Percentiles rank a stretch among this genome's conserved stretches.
phyloP scores from a whole-genome alignment of 2,797 vertebrate genomes.

The Anguilla marmorata region DNA sequence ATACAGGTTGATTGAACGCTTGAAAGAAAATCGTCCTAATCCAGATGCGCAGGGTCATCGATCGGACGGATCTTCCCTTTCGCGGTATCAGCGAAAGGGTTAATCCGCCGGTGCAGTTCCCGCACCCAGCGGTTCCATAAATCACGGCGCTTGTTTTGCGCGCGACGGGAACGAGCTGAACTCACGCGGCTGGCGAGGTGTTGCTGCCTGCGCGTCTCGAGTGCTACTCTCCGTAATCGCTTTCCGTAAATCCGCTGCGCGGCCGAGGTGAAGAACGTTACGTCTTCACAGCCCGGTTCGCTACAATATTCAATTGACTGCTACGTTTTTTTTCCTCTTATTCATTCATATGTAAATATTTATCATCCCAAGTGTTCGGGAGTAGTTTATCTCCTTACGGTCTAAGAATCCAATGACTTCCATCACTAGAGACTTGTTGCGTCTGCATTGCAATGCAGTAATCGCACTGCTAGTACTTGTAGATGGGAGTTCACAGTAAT shows the following conservation, averaged over 20 bases:
- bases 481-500: no score
- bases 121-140: background rate
- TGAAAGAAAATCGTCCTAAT: no score
- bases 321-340: constrained; percentile 19
- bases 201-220: background rate
- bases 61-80: background rate
- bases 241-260: constrained; percentile 2
- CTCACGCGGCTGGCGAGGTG: background rate
- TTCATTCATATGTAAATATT: constrained; percentile 66
- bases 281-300: constrained; percentile 42
- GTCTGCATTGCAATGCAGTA: background rate
- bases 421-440: constrained; percentile 18
- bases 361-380: constrained; percentile 58
- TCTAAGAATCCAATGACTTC: constrained; percentile 60
- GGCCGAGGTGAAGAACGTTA: constrained; percentile 30
- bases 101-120: background rate
- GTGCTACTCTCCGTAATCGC: constrained; percentile 33
- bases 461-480: no score
- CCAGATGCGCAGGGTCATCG: no score
- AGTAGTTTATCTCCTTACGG: constrained; percentile 59
- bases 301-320: constrained; percentile 53
- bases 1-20: no score
- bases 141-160: background rate
- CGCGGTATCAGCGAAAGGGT: background rate
- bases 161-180: background rate